Conservation (phyloP, 1,140 invertebrate genomes). For the Saccostrea glomerata region DNA sequence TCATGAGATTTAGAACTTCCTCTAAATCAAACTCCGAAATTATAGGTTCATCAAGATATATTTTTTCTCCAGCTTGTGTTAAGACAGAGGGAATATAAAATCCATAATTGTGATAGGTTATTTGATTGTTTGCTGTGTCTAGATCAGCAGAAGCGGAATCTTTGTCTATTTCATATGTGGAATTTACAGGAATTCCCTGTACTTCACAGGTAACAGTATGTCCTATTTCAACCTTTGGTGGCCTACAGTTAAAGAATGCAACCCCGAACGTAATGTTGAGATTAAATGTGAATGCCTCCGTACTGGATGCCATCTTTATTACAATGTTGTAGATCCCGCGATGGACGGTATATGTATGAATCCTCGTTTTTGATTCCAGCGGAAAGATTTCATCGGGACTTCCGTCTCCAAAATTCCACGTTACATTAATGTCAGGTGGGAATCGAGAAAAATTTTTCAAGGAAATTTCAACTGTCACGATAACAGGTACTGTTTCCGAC, state of each 20-base stretch:
- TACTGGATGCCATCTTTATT: background rate
- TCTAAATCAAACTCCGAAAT: background rate
- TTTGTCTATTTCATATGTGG: background rate
- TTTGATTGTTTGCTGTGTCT: background rate
- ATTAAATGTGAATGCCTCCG: background rate
- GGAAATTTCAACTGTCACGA: background rate
- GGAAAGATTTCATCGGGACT: background rate
- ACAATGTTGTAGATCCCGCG: background rate
- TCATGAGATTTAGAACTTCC: background rate
- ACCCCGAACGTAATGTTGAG: background rate
- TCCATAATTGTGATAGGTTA: background rate
- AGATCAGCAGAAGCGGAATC: background rate
- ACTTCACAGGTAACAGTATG: background rate
- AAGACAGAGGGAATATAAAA: background rate
- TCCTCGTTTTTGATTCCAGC: background rate
- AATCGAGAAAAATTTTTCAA: background rate
- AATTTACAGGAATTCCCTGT: background rate
- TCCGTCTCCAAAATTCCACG: background rate
- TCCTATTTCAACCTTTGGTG: background rate
- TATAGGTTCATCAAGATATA: background rate
- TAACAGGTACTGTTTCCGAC: background rate
- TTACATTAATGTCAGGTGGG: background rate
- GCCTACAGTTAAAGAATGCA: background rate
- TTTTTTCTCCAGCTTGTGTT: background rate
- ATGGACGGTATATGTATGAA: background rate